A percentile compares a stretch with the other conserved stretches of the same genome.
phyloP scores from a whole-genome alignment of 2,113 vertebrate genomes.

The Shinisaurus crocodilurus region DNA sequence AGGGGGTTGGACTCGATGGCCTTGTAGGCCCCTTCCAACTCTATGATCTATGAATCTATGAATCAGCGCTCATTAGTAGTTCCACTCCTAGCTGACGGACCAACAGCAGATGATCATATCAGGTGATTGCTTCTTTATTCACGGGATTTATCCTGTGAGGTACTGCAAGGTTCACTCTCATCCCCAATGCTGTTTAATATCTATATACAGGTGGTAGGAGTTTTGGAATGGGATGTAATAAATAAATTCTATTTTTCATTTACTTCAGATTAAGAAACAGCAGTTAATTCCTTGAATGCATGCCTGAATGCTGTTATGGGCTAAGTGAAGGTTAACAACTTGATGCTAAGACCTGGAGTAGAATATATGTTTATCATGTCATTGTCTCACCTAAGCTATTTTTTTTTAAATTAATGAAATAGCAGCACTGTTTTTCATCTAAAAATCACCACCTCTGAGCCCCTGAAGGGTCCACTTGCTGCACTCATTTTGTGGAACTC shows the following conservation, averaged over 20 bases:
- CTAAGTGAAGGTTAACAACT: background rate
- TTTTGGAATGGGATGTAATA: background rate
- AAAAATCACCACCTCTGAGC: no score
- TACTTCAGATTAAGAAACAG: background rate
- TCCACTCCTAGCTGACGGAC: background rate
- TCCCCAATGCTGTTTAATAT: background rate
- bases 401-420: background rate
- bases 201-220: background rate
- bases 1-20: no score
- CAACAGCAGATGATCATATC: background rate
- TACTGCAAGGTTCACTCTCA: background rate
- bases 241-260: background rate
- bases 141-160: background rate
- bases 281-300: background rate
- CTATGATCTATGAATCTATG: no score
- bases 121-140: background rate
- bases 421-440: background rate
- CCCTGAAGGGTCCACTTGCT: background rate
- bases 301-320: background rate
- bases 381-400: background rate
- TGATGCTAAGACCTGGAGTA: background rate
- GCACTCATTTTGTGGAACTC: background rate
- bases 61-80: background rate
- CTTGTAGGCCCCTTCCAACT: no score
- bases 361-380: background rate